Evolutionary conservation across 2,113 vertebrate species (phyloP).

Genomic region (Perca fluviatilis): DNA sequence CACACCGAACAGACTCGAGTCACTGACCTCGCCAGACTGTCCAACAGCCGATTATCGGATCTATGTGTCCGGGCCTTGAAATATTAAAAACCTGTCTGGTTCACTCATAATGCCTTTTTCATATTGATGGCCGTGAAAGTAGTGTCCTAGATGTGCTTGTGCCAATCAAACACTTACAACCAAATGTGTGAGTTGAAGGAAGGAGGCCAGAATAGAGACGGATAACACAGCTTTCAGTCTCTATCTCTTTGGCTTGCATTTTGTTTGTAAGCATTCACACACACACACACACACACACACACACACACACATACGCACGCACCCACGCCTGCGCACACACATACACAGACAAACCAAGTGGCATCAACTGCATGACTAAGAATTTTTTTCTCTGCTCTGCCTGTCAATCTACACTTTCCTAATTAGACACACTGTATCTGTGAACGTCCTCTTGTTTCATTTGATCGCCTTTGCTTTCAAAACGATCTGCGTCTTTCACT

Average conservation of each 20-base stretch:
- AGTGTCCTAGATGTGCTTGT: too few species aligned
- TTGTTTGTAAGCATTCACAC: constrained; percentile 5
- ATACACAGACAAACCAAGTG: not conserved
- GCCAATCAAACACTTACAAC: too few species aligned
- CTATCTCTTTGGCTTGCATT: constrained; percentile 4
- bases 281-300: constrained; percentile 8
- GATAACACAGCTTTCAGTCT: constrained; percentile 42
- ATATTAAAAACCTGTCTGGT: too few species aligned
- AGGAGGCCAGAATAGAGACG: too few species aligned
- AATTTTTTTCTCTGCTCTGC: constrained; percentile 5
- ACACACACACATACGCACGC: constrained; percentile 15
- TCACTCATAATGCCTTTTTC: too few species aligned
- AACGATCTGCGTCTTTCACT: constrained; percentile 36
- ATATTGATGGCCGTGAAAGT: too few species aligned
- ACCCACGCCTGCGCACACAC: not conserved
- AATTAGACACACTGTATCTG: constrained; percentile 54
- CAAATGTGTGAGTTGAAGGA: too few species aligned
- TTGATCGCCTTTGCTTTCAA: constrained; percentile 17
- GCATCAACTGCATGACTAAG: constrained; percentile 16
- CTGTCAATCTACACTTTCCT: constrained; percentile 59
- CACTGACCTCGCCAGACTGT: too few species aligned
- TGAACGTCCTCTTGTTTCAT: constrained; percentile 49
- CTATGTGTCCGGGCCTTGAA: too few species aligned
- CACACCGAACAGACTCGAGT: too few species aligned
- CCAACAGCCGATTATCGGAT: too few species aligned